A percentile compares a stretch with the other conserved stretches of the same genome.
Evolutionary conservation across 2,888 invertebrate genomes (phyloP).

Genomic region (Drosophila parthenogenetica): DNA sequence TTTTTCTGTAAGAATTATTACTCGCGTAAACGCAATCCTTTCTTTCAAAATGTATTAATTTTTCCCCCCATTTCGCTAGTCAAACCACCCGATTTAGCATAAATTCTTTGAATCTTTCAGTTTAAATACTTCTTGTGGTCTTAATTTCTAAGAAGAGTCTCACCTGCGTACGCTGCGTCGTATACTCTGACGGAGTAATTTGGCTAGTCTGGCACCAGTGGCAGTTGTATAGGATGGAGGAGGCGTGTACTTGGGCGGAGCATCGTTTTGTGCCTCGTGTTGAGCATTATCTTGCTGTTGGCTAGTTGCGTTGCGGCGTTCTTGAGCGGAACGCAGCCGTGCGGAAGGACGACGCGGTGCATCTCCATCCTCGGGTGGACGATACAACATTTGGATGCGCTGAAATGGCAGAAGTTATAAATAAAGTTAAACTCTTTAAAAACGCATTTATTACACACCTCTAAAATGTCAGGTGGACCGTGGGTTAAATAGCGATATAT

Average conservation of each 20-base stretch:
- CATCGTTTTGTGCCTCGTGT: slow-evolving; percentile 87
- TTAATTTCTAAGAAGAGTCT: neutral
- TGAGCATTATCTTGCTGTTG: slow-evolving; percentile 49
- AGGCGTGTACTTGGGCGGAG: slow-evolving; percentile 96
- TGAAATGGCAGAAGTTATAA: slow-evolving; percentile 83
- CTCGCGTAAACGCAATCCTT: too few relatives aligned
- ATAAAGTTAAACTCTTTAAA: neutral
- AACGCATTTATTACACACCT: slow-evolving; percentile 87
- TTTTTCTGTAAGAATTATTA: too few relatives aligned
- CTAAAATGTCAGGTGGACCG: slow-evolving; percentile 94
- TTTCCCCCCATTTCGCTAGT: too few relatives aligned
- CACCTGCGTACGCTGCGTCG: slow-evolving; percentile 91
- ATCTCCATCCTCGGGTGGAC: slow-evolving; percentile 87
- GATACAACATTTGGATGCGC: slow-evolving; percentile 93
- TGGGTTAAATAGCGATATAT: slow-evolving; percentile 91
- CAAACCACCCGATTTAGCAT: too few relatives aligned
- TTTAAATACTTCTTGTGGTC: too few relatives aligned
- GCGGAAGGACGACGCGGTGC: slow-evolving; percentile 77
- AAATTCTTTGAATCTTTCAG: too few relatives aligned
- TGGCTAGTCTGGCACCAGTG: slow-evolving; percentile 93
- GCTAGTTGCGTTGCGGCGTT: slow-evolving; percentile 52
- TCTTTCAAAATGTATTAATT: too few relatives aligned
- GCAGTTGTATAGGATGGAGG: slow-evolving; percentile 97
- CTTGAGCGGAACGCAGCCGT: slow-evolving; percentile 50
- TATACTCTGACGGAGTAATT: slow-evolving; percentile 91